These are phyloP conservation scores for Cetoscarus ocellatus DNA, from an alignment of 2,797 vertebrate species.

Conservation along the genomic window DNA sequence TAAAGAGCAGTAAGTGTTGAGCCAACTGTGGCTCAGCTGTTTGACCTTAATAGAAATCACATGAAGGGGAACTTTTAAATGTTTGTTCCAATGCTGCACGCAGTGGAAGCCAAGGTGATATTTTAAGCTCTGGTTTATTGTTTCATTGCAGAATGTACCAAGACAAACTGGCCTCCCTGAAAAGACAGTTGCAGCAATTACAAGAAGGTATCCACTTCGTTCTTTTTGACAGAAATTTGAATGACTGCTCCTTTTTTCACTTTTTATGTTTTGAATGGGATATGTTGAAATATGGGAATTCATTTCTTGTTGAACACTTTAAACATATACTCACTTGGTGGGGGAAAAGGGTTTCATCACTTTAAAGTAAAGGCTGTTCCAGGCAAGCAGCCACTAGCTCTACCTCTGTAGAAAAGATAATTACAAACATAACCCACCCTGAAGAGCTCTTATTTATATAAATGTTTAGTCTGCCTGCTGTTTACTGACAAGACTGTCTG, in stretches of 20 bases:
- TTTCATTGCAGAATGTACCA: slow-evolving; percentile 93
- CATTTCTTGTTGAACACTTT: not conserved
- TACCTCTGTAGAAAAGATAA: not conserved
- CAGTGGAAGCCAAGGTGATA: not conserved
- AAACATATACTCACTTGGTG: slow-evolving; percentile 5
- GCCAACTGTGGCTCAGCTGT: not conserved
- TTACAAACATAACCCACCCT: not conserved
- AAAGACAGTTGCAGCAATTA: slow-evolving; percentile 95
- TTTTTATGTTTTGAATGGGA: not conserved
- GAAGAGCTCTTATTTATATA: slow-evolving; percentile 5
- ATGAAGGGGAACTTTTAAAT: not conserved
- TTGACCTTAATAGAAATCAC: not conserved
- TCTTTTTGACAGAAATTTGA: not conserved
- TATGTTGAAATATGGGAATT: not conserved
- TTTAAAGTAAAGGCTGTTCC: not conserved
- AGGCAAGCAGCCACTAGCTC: not conserved
- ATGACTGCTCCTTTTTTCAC: slow-evolving; percentile 3
- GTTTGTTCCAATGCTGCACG: not conserved
- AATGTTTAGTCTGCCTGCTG: slow-evolving; percentile 11
- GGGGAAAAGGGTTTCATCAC: slow-evolving; percentile 27
- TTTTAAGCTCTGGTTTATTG: not conserved
- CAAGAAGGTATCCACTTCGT: slow-evolving; percentile 90
- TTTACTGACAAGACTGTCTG: slow-evolving; percentile 16
- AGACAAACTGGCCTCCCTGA: slow-evolving; percentile 96
- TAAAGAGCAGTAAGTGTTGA: slow-evolving; percentile 95